Percentiles rank a stretch among this genome's conserved stretches.
Conservation (phyloP, 1,140 invertebrate species). For the Caerostris extrusa region DNA sequence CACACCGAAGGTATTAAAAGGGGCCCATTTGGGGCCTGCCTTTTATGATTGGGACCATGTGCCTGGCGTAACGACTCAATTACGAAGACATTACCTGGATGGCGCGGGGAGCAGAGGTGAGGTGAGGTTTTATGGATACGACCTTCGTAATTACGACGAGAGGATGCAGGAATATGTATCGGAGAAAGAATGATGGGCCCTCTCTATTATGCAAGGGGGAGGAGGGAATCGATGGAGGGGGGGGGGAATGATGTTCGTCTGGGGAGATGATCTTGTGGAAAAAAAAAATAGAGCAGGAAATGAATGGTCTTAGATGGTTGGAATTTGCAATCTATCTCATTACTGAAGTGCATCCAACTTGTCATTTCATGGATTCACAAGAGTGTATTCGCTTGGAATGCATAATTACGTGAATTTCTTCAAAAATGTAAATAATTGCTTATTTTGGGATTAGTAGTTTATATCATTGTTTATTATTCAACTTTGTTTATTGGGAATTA, state of each 20-base stretch:
- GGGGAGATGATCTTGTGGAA: no score
- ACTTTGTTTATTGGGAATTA: no score
- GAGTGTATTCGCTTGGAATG: no score
- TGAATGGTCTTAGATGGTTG: no score
- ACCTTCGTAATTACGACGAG: constrained; percentile 18
- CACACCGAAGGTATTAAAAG: not conserved
- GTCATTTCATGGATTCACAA: no score
- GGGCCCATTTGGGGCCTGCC: constrained; percentile 20
- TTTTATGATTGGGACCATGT: not conserved
- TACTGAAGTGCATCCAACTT: no score
- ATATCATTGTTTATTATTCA: no score
- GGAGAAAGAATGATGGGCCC: not conserved
- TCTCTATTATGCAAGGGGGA: not conserved
- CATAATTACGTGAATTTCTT: no score
- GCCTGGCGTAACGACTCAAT: constrained; percentile 36
- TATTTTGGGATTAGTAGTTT: no score
- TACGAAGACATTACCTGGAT: constrained; percentile 55
- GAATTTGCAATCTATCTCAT: no score
- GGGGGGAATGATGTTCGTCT: not conserved
- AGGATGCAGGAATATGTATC: constrained; percentile 26
- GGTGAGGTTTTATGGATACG: constrained; percentile 49
- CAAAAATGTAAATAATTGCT: no score
- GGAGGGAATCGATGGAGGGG: not conserved
- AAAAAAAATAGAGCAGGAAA: no score
- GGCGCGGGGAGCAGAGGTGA: not conserved